Conservation (phyloP, 2,797 vertebrate species). For the Aythya fuligula region DNA sequence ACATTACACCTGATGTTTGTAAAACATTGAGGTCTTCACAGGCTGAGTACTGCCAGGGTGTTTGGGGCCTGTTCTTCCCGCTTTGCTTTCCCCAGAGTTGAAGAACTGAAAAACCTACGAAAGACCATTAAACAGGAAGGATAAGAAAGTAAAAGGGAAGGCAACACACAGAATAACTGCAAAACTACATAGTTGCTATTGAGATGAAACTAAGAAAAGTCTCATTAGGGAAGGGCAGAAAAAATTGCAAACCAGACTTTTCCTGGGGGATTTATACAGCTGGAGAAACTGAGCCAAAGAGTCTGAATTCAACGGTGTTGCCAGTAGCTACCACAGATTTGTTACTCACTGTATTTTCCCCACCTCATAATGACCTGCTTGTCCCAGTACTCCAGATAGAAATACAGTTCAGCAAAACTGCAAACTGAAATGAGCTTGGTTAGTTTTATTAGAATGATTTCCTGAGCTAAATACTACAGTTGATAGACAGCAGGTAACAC, state of each 20-base stretch:
- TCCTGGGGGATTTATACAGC: background rate
- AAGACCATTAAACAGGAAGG: background rate
- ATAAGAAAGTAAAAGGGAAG: background rate
- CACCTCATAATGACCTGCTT: background rate
- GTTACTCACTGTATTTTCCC: background rate
- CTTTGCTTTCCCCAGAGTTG: fast-evolving
- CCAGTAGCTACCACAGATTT: background rate
- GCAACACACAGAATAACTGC: background rate
- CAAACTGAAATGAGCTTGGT: background rate
- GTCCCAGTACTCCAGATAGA: background rate
- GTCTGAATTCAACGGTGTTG: background rate
- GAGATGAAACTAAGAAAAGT: background rate
- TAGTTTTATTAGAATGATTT: background rate
- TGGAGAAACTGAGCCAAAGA: conserved; percentile 5
- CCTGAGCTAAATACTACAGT: background rate
- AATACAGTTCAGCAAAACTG: background rate
- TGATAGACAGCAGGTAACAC: background rate
- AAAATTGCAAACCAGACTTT: background rate
- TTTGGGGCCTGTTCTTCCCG: background rate
- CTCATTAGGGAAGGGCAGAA: background rate
- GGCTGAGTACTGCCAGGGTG: background rate
- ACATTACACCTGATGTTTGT: background rate
- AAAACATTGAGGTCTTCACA: background rate
- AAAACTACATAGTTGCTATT: background rate
- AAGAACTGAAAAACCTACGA: background rate